Conservation (phyloP, 2,797 vertebrate genomes). For the Balearica regulorum region DNA sequence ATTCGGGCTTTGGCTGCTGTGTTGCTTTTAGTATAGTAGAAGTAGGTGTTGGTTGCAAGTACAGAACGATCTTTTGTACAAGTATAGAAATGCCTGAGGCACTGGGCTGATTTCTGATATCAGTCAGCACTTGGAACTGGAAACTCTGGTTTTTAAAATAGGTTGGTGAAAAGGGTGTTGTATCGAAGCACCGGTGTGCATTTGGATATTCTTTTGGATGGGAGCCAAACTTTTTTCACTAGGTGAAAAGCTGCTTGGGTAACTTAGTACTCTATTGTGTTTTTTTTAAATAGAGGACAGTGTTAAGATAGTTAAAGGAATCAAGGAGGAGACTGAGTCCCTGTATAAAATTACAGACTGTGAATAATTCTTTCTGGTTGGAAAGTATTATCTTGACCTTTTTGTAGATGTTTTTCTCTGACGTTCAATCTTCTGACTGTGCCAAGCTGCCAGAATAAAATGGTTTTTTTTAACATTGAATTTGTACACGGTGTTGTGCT, state of each 20-base stretch:
- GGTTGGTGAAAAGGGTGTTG: neutral
- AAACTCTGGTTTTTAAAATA: neutral
- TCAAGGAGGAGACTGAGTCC: neutral
- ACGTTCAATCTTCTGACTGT: neutral
- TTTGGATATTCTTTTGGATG: neutral
- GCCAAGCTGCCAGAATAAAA: neutral
- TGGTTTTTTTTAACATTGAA: accelerated
- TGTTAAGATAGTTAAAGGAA: neutral
- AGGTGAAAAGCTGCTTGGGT: neutral
- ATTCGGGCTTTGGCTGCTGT: neutral
- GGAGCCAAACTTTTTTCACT: neutral
- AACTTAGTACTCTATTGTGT: neutral
- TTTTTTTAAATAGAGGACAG: neutral
- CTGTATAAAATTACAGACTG: neutral
- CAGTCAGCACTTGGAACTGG: neutral
- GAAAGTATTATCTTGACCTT: neutral
- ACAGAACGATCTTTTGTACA: neutral
- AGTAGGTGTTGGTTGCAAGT: neutral
- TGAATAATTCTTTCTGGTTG: neutral
- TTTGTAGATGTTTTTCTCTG: neutral
- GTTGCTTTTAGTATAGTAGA: neutral
- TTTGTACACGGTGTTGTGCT: neutral
- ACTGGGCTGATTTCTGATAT: neutral
- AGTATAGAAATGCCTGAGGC: neutral
- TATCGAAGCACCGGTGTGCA: neutral